Percentiles rank a stretch among this genome's conserved stretches.
phyloP scores from a whole-genome alignment of 2,113 vertebrate genomes.

The Charina bottae region DNA sequence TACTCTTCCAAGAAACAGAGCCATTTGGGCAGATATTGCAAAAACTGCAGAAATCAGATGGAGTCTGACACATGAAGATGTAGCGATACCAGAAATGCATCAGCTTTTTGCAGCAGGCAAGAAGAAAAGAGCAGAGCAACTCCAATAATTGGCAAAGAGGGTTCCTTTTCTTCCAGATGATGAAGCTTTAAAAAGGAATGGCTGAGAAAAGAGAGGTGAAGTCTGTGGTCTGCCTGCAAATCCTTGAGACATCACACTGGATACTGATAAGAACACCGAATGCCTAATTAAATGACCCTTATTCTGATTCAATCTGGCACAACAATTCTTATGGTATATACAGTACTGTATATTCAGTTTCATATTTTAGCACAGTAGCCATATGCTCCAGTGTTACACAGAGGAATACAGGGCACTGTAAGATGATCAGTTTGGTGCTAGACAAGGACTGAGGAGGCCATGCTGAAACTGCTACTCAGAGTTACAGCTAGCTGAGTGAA shows the following conservation, averaged over 20 bases:
- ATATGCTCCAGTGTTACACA: background rate
- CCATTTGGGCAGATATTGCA: background rate
- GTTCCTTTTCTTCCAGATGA: background rate
- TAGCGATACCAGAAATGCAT: background rate
- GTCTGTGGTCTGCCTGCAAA: background rate
- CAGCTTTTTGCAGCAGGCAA: background rate
- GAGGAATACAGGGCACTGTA: background rate
- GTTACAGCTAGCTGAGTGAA: background rate
- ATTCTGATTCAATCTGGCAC: background rate
- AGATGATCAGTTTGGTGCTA: background rate
- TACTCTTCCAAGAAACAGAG: constrained; percentile 17
- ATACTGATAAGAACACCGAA: background rate
- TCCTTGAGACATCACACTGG: background rate
- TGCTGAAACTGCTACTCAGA: background rate
- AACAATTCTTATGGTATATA: background rate
- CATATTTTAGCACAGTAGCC: background rate
- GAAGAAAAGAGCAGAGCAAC: background rate
- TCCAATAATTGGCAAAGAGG: background rate
- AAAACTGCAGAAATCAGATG: constrained; percentile 3
- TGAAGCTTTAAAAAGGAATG: constrained; percentile 1
- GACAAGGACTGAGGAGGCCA: background rate
- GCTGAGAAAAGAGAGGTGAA: background rate
- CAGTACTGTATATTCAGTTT: background rate
- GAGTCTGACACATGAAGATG: background rate
- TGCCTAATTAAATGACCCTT: background rate